phyloP scores from a whole-genome alignment of 1,140 invertebrate genomes.

The Drosophila equinoxialis region DNA sequence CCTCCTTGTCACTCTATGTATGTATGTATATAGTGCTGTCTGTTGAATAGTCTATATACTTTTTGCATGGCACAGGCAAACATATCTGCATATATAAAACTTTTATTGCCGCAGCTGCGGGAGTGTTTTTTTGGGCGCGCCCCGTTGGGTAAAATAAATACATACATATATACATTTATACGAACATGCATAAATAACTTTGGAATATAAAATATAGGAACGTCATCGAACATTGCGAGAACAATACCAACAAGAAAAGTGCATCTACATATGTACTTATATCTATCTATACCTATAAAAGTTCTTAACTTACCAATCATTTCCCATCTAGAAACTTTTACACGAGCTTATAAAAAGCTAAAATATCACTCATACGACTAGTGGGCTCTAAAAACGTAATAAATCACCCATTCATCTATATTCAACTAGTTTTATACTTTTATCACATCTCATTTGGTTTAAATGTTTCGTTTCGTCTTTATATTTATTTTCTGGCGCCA shows the following conservation, averaged over 20 bases:
- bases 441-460: constrained; percentile 2
- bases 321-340: neutral
- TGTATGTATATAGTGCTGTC: constrained; percentile 27
- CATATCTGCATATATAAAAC: constrained; percentile 55
- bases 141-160: constrained; percentile 58
- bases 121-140: constrained; percentile 72
- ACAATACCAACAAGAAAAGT: neutral
- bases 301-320: neutral
- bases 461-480: neutral
- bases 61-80: constrained; percentile 46
- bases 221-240: neutral
- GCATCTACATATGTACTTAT: neutral
- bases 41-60: constrained; percentile 26
- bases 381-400: neutral
- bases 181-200: constrained; percentile 36
- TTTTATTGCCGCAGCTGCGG: constrained; percentile 75
- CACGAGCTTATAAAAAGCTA: neutral
- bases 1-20: neutral
- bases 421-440: neutral
- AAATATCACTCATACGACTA: constrained; percentile 3
- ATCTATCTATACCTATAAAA: neutral
- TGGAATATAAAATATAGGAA: constrained; percentile 7
- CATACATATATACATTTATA: neutral
- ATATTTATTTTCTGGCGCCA: constrained; percentile 7
- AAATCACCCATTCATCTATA: neutral